Evolutionary conservation across 2,113 vertebrate genomes (phyloP).

Genomic region (Toxotes jaculatrix): DNA sequence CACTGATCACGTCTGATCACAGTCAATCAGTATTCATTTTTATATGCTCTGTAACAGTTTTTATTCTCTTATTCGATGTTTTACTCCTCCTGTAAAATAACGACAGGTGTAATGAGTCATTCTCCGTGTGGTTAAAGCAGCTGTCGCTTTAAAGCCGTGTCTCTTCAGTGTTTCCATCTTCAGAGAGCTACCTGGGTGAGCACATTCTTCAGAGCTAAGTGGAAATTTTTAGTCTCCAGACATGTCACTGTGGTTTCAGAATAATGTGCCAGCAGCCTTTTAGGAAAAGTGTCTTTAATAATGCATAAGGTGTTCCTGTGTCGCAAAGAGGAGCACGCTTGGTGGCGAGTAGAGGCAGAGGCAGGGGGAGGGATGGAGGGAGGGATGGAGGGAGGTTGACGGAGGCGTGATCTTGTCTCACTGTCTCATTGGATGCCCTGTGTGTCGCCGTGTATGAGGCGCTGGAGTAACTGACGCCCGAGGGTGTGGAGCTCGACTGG

Average conservation of each 20-base stretch:
- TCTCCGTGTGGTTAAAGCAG: slow-evolving; percentile 11
- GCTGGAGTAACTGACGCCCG: slow-evolving; percentile 66
- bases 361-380: background rate
- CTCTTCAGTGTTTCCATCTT: slow-evolving; percentile 24
- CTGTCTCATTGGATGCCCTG: slow-evolving; percentile 56
- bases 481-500: slow-evolving; percentile 68
- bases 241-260: slow-evolving; percentile 79
- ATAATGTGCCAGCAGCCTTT: slow-evolving; percentile 82
- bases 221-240: slow-evolving; percentile 76
- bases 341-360: slow-evolving; percentile 58
- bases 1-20: background rate
- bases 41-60: background rate
- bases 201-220: slow-evolving; percentile 58
- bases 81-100: background rate
- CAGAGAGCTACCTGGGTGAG: slow-evolving; percentile 54
- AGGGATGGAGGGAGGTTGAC: background rate
- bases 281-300: slow-evolving; percentile 87
- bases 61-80: background rate
- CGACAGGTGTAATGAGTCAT: slow-evolving; percentile 4
- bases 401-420: slow-evolving; percentile 54
- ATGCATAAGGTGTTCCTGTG: slow-evolving; percentile 82
- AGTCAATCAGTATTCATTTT: background rate
- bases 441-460: slow-evolving; percentile 44
- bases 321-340: slow-evolving; percentile 70
- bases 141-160: slow-evolving; percentile 42